Base-by-base conservation (phyloP, 2,888 invertebrate species). In the Drosophila parthenogenetica region DNA sequence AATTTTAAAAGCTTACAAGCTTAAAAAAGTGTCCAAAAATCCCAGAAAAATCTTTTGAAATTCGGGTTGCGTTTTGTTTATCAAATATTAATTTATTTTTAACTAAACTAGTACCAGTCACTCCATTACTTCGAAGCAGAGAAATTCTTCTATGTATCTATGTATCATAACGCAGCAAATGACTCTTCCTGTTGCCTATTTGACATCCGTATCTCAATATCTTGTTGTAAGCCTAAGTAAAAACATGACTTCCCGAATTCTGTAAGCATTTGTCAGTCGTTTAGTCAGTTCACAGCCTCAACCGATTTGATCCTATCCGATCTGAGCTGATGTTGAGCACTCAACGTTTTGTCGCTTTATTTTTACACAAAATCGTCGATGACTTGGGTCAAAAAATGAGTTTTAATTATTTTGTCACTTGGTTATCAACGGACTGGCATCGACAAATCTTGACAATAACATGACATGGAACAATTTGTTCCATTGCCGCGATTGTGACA, bases 381-480 rank as follows among this genome's bases (percentile, higher is more conserved):
- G 55, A 43, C 55, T 46, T 46, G 67, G 71, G 57, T 59, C 63
- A 19, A 79, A 46, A 73, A 55, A 81, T 82, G 77, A 70, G 70
- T 81, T 84, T 79, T 82, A 89, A 89, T 89, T 89, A 83, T 83
- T 89, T 89, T 89, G 87, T 89, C 89, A 88, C 87, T 79, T 73
- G 73, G 57, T 82, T 79, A 82, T 83, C 77, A 84, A 61, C 69
- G 57, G 49, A 79, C 61, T 13, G 73, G 77, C 73, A 84, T 81
- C 77, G 75, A 86, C 68, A 77, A 81, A 82, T 84, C 77, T 77
- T 89, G 89, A 90, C 90, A 88, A 90, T 86, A 83, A 89, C 90
- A 90, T 90, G 90, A 90, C 90, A 87, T 81, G 81, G 76, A 87
- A 90, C 86, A 90, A 89, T 90, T 86, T 83, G 83, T 78, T 74